Conservation (phyloP, 2,888 invertebrate species). For the Cosmia trapezina region DNA sequence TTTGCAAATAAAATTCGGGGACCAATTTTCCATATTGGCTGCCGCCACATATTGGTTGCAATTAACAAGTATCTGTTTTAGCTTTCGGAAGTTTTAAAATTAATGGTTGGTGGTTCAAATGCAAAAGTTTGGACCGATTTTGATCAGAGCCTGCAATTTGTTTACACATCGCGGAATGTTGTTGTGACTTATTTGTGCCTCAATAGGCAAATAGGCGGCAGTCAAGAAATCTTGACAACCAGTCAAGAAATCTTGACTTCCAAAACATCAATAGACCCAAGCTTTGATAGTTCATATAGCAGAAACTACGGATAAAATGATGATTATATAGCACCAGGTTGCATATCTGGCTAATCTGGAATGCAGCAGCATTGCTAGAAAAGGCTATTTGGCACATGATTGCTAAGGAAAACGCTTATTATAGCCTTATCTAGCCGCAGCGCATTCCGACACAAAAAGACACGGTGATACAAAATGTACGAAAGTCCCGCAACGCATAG, state of each 20-base stretch:
- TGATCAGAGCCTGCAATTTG: neutral
- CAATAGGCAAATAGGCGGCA: neutral
- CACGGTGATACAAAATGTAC: neutral
- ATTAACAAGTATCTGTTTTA: constrained; percentile 33
- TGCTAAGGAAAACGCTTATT: neutral
- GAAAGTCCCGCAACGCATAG: too few species aligned
- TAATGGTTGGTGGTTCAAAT: neutral
- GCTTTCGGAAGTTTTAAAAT: neutral
- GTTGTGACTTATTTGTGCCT: neutral
- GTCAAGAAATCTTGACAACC: neutral
- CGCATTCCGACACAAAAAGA: neutral
- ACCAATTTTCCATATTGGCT: constrained; percentile 10
- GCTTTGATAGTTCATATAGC: neutral
- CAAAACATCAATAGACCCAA: neutral
- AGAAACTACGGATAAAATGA: neutral
- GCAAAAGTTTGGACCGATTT: neutral
- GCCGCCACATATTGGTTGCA: constrained; percentile 10
- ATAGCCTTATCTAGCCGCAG: neutral
- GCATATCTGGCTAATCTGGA: neutral
- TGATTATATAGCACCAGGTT: neutral
- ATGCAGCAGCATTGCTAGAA: neutral
- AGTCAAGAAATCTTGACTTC: too few species aligned
- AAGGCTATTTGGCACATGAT: neutral
- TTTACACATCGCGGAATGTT: neutral
- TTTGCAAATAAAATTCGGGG: constrained; percentile 34